Percentiles rank a stretch among this genome's conserved stretches.
Conservation (phyloP, 37 sponge, comb jelly and placozoan genomes). For the Theonella swinhoei region DNA sequence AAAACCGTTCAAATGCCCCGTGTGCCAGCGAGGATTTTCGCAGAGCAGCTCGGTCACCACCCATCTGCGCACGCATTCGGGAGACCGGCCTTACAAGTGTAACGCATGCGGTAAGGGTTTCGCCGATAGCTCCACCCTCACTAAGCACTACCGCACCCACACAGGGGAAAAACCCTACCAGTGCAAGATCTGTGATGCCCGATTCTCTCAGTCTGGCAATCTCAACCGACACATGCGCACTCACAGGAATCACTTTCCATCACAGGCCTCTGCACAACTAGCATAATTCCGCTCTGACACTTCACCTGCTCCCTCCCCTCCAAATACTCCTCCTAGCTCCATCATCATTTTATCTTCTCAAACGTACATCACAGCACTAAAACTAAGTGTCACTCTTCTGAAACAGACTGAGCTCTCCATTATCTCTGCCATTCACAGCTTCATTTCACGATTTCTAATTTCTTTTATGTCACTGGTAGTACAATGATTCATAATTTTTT, state of each 20-base stretch:
- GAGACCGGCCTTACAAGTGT: slow-evolving; percentile 93
- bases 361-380: no score
- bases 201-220: slow-evolving; percentile 92
- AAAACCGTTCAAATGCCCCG: slow-evolving; percentile 91
- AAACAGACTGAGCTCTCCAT: no score
- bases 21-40: slow-evolving; percentile 87
- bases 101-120: slow-evolving; percentile 84
- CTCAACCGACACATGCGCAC: slow-evolving; percentile 93
- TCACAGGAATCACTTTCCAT: slow-evolving; percentile 70
- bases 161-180: slow-evolving; percentile 91
- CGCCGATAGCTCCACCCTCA: slow-evolving; percentile 88
- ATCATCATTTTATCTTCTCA: no score
- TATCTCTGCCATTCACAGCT: no score
- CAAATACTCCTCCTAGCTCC: no score
- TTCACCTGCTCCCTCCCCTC: no score
- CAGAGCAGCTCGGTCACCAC: slow-evolving; percentile 91
- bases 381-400: no score
- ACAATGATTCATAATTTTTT: no score
- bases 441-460: no score
- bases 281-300: not conserved
- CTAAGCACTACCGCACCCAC: slow-evolving; percentile 86
- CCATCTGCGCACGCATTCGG: slow-evolving; percentile 93
- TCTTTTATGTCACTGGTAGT: no score
- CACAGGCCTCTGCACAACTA: not conserved
- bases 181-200: slow-evolving; percentile 86